phyloP scores from a whole-genome alignment of 2,113 vertebrate species.

The Datnioides undecimradiatus region DNA sequence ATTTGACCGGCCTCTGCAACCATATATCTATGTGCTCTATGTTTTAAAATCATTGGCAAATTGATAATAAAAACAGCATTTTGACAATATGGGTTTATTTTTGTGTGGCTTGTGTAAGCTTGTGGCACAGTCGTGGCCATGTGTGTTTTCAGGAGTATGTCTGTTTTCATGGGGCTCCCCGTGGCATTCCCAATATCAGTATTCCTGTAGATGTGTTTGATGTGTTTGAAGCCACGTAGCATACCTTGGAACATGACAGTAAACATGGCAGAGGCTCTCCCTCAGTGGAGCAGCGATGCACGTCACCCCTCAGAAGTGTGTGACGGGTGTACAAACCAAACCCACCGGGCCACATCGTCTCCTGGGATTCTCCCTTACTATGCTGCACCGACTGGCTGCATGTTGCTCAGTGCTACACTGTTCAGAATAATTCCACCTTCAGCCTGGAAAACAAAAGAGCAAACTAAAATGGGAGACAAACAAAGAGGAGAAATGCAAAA shows the following conservation, averaged over 20 bases:
- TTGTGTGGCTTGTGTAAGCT: conserved; percentile 42
- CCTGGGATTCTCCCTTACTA: conserved; percentile 66
- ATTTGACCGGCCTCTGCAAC: conserved; percentile 26
- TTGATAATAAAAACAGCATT: conserved; percentile 18
- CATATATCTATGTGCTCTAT: conserved; percentile 7
- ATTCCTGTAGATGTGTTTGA: conserved; percentile 83
- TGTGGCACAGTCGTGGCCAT: conserved; percentile 52
- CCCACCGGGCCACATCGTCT: conserved; percentile 76
- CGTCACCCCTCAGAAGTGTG: conserved; percentile 82
- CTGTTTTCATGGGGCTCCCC: conserved; percentile 66
- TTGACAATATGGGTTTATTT: conserved; percentile 37
- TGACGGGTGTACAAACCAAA: conserved; percentile 82
- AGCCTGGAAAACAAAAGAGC: conserved; percentile 67
- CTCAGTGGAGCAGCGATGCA: conserved; percentile 82
- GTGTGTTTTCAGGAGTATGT: conserved; percentile 70
- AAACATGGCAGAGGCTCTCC: conserved; percentile 83
- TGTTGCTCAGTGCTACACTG: conserved; percentile 61
- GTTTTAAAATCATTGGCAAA: conserved; percentile 12
- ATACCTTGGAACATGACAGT: conserved; percentile 85
- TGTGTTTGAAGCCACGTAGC: conserved; percentile 84
- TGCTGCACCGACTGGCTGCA: conserved; percentile 67
- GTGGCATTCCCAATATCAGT: conserved; percentile 83
- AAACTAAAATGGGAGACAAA: conserved; percentile 56
- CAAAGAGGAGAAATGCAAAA: conserved; percentile 65
- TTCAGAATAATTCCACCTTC: conserved; percentile 56